phyloP scores from a whole-genome alignment of 35 echinoderm and acorn worm species.

The Lytechinus pictus region DNA sequence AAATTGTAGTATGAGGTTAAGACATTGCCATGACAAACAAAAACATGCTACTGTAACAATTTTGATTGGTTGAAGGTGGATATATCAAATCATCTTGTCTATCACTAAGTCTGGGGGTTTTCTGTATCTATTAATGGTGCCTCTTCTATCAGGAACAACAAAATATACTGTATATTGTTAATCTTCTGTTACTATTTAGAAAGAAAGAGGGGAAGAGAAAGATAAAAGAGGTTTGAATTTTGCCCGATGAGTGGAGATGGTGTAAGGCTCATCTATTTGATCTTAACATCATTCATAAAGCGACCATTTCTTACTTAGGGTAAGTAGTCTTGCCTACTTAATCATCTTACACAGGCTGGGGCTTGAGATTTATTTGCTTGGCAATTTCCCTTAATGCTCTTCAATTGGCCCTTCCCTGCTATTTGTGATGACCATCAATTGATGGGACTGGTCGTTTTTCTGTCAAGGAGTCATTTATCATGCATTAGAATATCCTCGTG shows the following conservation, averaged over 20 bases:
- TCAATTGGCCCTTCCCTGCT: neutral
- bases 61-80: too few relatives aligned
- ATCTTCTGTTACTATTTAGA: neutral
- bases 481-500: neutral
- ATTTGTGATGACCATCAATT: neutral
- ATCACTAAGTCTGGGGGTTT: too few relatives aligned
- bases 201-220: neutral
- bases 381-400: slow-evolving; percentile 9
- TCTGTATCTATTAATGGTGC: too few relatives aligned
- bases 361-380: neutral
- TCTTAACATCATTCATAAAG: neutral
- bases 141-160: too few relatives aligned
- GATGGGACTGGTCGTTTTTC: neutral
- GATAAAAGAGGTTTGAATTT: neutral
- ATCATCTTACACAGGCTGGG: neutral
- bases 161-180: too few relatives aligned
- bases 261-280: neutral
- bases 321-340: neutral
- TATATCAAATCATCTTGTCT: too few relatives aligned
- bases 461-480: neutral
- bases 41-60: too few relatives aligned
- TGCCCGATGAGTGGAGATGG: neutral
- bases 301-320: neutral
- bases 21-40: too few relatives aligned
- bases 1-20: too few relatives aligned